Evolutionary conservation across 2,888 invertebrate genomes (phyloP), one percentile per base, ranked within the genome.

Genomic region (Ceraclea dissimilis): DNA sequence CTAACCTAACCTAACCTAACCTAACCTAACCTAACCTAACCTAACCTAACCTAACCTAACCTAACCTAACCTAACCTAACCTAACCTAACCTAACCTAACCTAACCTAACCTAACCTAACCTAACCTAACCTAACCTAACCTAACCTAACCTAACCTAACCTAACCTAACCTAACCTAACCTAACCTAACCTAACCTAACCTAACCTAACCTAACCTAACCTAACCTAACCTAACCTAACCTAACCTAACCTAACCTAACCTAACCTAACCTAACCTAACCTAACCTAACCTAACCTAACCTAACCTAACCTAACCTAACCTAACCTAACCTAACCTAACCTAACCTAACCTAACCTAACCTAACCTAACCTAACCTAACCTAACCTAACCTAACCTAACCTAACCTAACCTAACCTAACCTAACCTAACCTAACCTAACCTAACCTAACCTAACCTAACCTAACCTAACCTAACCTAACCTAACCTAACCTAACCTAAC

Each of bases 271-370:
- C 31, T 31, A 31, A 31, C 31, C 44, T 44, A n/a, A 44, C 13
- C 44, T 44, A 44, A 44, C 44, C 31, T 31, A 31, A 31, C 31
- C 31, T 31, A 31, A 6, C 31, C 31, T 11, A 31, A 44, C 13
- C 31, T 31, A 31, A 31, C 31, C 31, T 31, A 31, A 31, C 31
- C 31, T 31, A 31, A 31, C 31, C 31, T 31, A 31, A 31, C 31
- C 47, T 44, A 44, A 44, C 44, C 44, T 31, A 31, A 31, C 31
- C 31, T 31, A 31, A 31, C 44, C 44, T 44, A 44, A 11, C 44
- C 17, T n/a, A 44, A 11, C 44, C 44, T 44, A 31, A 31, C 31
- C 31, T 31, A 31, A 31, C 31, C 31, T 31, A 31, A 31, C 31
- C 31, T 31, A 31, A 31, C 31, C 31, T 31, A 31, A 31, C 31